These are phyloP conservation scores for Lasioglossum zephyrum DNA, from an alignment of 2,888 invertebrate species.

Conservation along the genomic window DNA sequence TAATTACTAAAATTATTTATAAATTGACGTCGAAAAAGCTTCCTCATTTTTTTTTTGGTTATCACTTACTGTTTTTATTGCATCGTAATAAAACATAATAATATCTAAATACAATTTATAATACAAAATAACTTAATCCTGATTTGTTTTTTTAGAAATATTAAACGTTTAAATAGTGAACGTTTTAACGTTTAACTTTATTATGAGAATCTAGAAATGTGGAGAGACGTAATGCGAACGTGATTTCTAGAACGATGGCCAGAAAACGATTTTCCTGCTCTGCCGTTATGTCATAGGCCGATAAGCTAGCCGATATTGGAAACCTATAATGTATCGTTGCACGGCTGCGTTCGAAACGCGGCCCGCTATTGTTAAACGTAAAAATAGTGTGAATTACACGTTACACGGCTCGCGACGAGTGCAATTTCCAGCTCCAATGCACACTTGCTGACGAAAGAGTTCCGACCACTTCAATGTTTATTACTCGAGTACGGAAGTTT, in stretches of 20 bases:
- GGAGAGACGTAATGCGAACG: not conserved
- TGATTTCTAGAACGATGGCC: slow-evolving; percentile 13
- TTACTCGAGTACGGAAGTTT: not conserved
- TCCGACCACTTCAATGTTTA: not conserved
- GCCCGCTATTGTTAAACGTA: slow-evolving; percentile 6
- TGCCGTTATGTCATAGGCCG: slow-evolving; percentile 14
- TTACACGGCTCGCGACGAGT: not conserved
- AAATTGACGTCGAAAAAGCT: too few species aligned
- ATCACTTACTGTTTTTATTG: too few species aligned
- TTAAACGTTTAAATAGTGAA: too few species aligned
- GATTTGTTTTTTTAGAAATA: too few species aligned
- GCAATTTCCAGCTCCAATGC: not conserved
- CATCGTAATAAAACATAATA: too few species aligned
- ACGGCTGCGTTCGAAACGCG: not conserved
- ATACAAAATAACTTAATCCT: too few species aligned
- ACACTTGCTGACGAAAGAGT: not conserved
- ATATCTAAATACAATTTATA: too few species aligned
- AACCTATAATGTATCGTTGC: slow-evolving; percentile 40
- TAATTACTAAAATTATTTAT: too few species aligned
- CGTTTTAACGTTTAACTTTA: not conserved
- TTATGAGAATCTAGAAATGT: not conserved
- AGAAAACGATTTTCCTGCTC: slow-evolving; percentile 16
- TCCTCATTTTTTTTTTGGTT: too few species aligned
- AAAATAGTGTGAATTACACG: slow-evolving; percentile 33
- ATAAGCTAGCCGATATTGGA: slow-evolving; percentile 43